Conservation (phyloP, 2,888 invertebrate species). For the Drosophila buzzatii region DNA sequence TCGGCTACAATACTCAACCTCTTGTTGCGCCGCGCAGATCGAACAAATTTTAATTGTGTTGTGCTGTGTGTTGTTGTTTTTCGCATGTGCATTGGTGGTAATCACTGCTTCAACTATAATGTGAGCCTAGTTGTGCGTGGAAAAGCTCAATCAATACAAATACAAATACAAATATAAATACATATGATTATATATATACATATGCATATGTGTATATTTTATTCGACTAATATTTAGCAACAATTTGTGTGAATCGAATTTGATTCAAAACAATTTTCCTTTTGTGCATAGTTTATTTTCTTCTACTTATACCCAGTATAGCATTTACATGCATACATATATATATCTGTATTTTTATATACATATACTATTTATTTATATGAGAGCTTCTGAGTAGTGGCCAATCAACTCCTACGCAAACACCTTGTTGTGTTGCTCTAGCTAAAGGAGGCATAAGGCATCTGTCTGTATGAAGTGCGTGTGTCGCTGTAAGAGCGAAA, state of each 20-base stretch:
- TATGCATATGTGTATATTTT: neutral
- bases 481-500: conserved; percentile 13
- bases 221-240: neutral
- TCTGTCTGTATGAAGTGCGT: conserved; percentile 9
- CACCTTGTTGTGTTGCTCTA: conserved; percentile 18
- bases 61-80: conserved; percentile 1
- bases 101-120: conserved; percentile 30
- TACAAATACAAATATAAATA: neutral
- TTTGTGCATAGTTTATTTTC: too few relatives aligned
- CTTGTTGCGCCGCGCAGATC: conserved; percentile 61
- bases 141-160: conserved; percentile 8
- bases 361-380: neutral
- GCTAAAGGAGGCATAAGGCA: conserved; percentile 26
- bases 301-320: neutral
- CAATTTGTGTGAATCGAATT: neutral
- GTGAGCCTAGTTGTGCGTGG: conserved; percentile 11
- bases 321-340: neutral
- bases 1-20: conserved; percentile 43
- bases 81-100: conserved; percentile 35
- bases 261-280: neutral
- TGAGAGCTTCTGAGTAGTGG: conserved; percentile 9
- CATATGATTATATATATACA: too few relatives aligned
- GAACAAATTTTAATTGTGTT: conserved; percentile 42
- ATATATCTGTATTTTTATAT: neutral
- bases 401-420: conserved; percentile 21